phyloP scores from a whole-genome alignment of 2,888 invertebrate species.

The Mamestra brassicae region DNA sequence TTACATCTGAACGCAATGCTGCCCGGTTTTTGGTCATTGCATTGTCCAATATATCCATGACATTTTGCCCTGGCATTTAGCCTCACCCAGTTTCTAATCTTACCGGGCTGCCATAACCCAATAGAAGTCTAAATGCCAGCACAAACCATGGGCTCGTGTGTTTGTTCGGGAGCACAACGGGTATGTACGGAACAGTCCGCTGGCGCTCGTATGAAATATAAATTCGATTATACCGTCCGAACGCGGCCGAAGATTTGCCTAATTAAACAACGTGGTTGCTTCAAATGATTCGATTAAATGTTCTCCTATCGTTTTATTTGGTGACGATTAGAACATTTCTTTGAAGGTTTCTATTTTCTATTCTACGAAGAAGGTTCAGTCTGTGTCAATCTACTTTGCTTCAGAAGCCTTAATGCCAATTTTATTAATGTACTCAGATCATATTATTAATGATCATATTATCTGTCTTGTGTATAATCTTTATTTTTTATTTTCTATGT shows the following conservation, averaged over 20 bases:
- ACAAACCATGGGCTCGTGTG: constrained; percentile 27
- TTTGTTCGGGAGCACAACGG: constrained; percentile 33
- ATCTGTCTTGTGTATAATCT: too few relatives aligned
- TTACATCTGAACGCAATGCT: background rate
- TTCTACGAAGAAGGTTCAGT: background rate
- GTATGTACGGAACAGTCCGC: background rate
- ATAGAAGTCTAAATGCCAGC: constrained; percentile 47
- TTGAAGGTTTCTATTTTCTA: background rate
- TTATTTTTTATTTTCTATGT: too few relatives aligned
- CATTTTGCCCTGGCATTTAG: constrained; percentile 31
- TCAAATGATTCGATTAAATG: constrained; percentile 36
- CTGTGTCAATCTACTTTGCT: background rate
- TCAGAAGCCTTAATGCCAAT: too few relatives aligned
- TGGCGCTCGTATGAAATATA: constrained; percentile 52
- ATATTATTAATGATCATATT: too few relatives aligned
- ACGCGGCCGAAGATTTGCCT: constrained; percentile 51
- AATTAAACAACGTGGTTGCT: constrained; percentile 49
- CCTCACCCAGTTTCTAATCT: background rate
- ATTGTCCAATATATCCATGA: constrained; percentile 22
- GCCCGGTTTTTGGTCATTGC: background rate
- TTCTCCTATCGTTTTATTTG: constrained; percentile 33
- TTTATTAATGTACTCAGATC: too few relatives aligned
- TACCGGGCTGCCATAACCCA: constrained; percentile 22
- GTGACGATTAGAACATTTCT: constrained; percentile 18
- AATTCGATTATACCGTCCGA: constrained; percentile 52